Percentiles rank a stretch among this genome's conserved stretches.
phyloP scores from a whole-genome alignment of 2,113 vertebrate genomes.

The Lates calcarifer region DNA sequence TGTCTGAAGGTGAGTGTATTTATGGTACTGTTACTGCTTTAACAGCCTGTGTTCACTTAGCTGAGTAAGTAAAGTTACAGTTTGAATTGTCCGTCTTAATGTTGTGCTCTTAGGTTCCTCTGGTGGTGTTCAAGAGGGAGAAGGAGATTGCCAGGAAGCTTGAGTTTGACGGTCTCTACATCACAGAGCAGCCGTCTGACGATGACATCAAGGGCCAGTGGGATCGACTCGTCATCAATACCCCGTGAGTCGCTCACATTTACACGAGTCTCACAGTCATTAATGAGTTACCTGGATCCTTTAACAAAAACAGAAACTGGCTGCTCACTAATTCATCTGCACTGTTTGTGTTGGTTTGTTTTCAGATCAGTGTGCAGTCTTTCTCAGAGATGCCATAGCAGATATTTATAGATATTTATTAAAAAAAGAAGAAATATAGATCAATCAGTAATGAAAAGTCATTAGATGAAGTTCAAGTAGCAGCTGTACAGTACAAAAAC shows the following conservation, averaged over 20 bases:
- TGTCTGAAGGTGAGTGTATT: slow-evolving; percentile 89
- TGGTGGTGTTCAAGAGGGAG: slow-evolving; percentile 98
- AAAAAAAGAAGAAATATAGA: background rate
- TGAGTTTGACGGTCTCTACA: slow-evolving; percentile 97
- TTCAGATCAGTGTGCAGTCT: background rate
- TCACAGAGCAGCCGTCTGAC: slow-evolving; percentile 97
- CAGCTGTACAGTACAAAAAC: too few relatives aligned
- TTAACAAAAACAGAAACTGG: background rate
- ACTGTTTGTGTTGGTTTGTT: background rate
- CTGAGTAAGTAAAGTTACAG: background rate
- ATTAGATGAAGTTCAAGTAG: background rate
- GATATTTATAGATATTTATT: background rate
- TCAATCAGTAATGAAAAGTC: background rate
- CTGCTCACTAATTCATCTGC: background rate
- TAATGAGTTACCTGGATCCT: background rate
- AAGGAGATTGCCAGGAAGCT: slow-evolving; percentile 97
- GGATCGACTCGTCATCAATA: slow-evolving; percentile 98
- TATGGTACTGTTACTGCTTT: background rate
- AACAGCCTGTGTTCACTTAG: background rate
- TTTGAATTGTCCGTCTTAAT: background rate
- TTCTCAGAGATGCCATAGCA: background rate
- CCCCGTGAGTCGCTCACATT: slow-evolving; percentile 87
- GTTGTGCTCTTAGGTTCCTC: slow-evolving; percentile 87
- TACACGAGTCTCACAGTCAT: background rate
- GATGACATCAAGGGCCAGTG: slow-evolving; percentile 99